phyloP scores from a whole-genome alignment of 2,888 invertebrate genomes.

The Hyles lineata region DNA sequence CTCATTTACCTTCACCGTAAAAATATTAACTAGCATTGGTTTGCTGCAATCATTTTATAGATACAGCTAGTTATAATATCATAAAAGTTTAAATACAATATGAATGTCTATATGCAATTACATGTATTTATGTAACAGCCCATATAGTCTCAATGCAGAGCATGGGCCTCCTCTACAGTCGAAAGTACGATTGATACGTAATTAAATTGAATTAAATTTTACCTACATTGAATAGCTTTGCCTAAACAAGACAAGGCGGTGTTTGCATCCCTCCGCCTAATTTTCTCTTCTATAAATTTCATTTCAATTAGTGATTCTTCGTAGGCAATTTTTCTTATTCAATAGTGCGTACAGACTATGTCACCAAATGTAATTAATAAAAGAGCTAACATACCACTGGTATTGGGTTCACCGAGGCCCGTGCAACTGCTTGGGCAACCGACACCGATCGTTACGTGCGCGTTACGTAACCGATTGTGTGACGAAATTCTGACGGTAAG shows the following conservation, averaged over 20 bases:
- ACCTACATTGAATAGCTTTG: too few species aligned
- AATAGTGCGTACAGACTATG: background rate
- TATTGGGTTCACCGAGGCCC: constrained; percentile 29
- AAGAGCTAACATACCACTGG: constrained; percentile 27
- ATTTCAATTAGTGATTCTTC: background rate
- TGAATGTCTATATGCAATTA: too few species aligned
- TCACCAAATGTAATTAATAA: constrained; percentile 26
- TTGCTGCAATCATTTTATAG: background rate
- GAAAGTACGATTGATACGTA: too few species aligned
- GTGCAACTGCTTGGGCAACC: constrained; percentile 36
- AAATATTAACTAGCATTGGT: background rate
- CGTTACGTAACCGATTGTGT: constrained; percentile 30
- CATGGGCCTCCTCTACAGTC: too few species aligned
- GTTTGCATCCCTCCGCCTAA: too few species aligned
- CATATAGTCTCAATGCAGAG: too few species aligned
- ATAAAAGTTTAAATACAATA: too few species aligned
- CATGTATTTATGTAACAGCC: too few species aligned
- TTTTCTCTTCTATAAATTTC: background rate
- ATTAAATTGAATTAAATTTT: too few species aligned
- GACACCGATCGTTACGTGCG: constrained; percentile 31
- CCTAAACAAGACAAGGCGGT: too few species aligned
- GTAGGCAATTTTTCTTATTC: background rate
- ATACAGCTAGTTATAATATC: too few species aligned
- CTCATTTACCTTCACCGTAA: constrained; percentile 20
- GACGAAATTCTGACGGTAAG: constrained; percentile 27